These are phyloP conservation scores for Chrysochloris asiatica DNA, from an alignment of 2,113 vertebrate genomes.

Conservation along the genomic window DNA sequence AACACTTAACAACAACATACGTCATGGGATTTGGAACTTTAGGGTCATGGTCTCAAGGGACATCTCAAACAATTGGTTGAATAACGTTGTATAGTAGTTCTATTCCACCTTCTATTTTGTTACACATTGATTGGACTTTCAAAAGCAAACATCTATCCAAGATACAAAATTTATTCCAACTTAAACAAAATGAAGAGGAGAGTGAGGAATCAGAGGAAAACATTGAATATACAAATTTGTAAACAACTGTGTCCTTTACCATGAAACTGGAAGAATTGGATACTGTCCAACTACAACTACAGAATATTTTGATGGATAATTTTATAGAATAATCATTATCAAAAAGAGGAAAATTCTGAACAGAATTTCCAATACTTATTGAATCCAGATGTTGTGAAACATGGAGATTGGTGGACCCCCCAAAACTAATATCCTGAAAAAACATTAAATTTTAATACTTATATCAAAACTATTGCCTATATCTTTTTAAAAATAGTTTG, in stretches of 20 bases:
- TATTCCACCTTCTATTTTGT: background rate
- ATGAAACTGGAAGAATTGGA: too few relatives aligned
- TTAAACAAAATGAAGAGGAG: background rate
- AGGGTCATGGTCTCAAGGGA: background rate
- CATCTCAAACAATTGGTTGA: background rate
- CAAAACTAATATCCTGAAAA: too few relatives aligned
- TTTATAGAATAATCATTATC: too few relatives aligned
- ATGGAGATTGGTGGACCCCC: too few relatives aligned
- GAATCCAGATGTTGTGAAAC: too few relatives aligned
- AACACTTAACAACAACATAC: background rate
- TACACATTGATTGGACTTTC: background rate
- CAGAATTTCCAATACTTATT: too few relatives aligned
- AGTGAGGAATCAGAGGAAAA: background rate
- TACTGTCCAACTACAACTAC: too few relatives aligned
- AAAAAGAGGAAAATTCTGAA: too few relatives aligned
- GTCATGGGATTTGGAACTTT: background rate
- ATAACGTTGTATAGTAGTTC: background rate
- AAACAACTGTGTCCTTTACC: background rate
- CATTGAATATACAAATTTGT: rapidly evolving
- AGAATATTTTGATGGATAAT: too few relatives aligned
- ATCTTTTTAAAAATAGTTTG: too few relatives aligned
- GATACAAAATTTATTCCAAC: background rate
- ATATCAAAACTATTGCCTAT: too few relatives aligned
- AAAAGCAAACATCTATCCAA: background rate
- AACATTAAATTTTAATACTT: too few relatives aligned